Conservation (phyloP, 2,797 vertebrate genomes). For the Lepidocolaptes lacrymiger region DNA sequence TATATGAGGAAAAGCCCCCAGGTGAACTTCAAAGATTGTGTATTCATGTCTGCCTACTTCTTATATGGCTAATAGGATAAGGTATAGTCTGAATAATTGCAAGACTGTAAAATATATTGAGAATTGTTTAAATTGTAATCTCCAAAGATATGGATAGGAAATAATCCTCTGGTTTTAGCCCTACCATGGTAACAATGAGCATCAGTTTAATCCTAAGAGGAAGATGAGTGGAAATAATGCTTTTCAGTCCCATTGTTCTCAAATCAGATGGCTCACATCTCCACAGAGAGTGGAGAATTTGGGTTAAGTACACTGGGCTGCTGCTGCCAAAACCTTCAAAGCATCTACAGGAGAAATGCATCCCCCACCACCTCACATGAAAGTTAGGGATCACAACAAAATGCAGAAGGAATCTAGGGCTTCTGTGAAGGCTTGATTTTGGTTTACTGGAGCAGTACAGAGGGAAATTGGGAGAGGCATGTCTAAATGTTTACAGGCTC, state of each 20-base stretch:
- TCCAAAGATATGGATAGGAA: background rate
- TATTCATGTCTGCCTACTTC: background rate
- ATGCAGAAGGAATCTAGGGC: background rate
- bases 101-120: background rate
- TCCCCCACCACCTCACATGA: background rate
- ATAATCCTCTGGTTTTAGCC: slow-evolving; percentile 11
- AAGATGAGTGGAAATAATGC: slow-evolving; percentile 32
- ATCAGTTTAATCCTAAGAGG: slow-evolving; percentile 5
- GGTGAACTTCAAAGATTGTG: background rate
- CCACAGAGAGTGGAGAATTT: slow-evolving; percentile 6
- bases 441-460: background rate
- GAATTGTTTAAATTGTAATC: background rate
- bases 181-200: background rate
- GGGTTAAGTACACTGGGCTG: slow-evolving; percentile 8
- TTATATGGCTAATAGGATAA: background rate
- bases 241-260: slow-evolving; percentile 4
- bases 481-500: background rate
- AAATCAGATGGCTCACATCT: background rate
- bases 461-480: background rate
- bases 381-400: background rate
- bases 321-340: background rate
- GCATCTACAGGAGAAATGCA: background rate
- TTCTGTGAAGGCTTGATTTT: background rate
- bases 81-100: background rate
- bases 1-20: background rate